phyloP scores from a whole-genome alignment of 2,113 vertebrate species.

The Eulacestoma nigropectus region DNA sequence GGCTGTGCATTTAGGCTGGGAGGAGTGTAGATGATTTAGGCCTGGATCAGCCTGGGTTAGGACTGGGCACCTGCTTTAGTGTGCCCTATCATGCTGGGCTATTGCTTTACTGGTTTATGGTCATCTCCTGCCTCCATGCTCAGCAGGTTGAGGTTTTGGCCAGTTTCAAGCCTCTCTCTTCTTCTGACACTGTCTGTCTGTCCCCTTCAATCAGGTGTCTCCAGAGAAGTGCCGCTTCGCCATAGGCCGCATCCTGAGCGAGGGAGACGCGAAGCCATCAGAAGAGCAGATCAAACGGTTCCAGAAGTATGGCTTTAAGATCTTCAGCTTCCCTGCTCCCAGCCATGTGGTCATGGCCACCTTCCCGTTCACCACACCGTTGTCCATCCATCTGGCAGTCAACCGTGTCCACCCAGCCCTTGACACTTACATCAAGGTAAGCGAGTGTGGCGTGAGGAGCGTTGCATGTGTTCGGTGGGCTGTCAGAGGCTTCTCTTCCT shows the following conservation, averaged over 20 bases:
- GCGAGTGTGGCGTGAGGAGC: background rate
- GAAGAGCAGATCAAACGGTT: constrained; percentile 81
- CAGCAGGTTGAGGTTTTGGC: background rate
- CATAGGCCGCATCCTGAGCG: constrained; percentile 88
- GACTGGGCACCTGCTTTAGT: background rate
- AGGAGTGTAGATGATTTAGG: background rate
- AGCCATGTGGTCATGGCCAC: constrained; percentile 85
- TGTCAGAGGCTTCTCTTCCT: background rate
- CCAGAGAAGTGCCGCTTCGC: constrained; percentile 80
- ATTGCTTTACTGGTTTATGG: background rate
- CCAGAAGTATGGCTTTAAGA: constrained; percentile 85
- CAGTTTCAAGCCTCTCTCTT: background rate
- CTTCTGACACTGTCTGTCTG: background rate
- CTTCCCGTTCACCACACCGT: constrained; percentile 78
- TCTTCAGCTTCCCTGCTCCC: constrained; percentile 88
- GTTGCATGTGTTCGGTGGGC: background rate
- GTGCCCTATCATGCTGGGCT: rapidly evolving
- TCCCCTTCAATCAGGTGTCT: constrained; percentile 67
- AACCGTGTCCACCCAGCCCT: constrained; percentile 84
- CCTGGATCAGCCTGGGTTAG: background rate
- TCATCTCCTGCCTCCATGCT: background rate
- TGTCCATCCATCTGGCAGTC: constrained; percentile 81
- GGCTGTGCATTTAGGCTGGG: background rate
- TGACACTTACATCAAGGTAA: constrained; percentile 87
- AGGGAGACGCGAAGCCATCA: constrained; percentile 77